Evolutionary conservation across 2,797 vertebrate species (phyloP).

Genomic region (Phrynocephalus vlangalii): DNA sequence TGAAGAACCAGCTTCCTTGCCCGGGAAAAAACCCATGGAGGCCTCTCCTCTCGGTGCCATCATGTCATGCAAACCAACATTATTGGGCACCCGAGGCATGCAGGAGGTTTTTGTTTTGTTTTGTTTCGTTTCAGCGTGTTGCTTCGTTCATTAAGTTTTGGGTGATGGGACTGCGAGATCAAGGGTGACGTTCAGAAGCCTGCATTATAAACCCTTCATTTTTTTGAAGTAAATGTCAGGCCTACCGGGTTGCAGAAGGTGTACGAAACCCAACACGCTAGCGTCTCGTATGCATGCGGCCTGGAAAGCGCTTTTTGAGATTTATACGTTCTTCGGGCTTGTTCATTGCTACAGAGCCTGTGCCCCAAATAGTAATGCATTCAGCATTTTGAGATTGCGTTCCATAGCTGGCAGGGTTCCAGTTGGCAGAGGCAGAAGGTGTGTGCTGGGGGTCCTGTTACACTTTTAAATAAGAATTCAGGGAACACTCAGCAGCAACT

Average conservation of each 20-base stretch:
- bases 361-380: background rate
- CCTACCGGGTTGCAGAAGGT: background rate
- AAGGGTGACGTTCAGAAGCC: conserved; percentile 34
- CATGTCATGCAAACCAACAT: conserved; percentile 51
- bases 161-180: conserved; percentile 11
- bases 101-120: background rate
- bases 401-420: too few relatives aligned
- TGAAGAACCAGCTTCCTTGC: conserved; percentile 50
- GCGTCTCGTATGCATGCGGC: background rate
- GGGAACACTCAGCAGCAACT: background rate
- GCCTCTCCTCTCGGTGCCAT: conserved; percentile 57
- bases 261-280: background rate
- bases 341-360: background rate
- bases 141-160: conserved; percentile 49
- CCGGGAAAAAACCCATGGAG: conserved; percentile 52
- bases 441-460: too few relatives aligned
- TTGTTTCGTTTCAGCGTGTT: background rate
- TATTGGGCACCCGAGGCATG: conserved; percentile 53
- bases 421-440: background rate
- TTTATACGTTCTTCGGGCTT: background rate
- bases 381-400: background rate
- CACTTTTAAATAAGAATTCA: background rate
- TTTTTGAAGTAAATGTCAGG: conserved; percentile 41
- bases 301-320: background rate
- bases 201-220: conserved; percentile 23